Evolutionary conservation across 2,888 invertebrate genomes (phyloP), one percentile per base, ranked within the genome.

Genomic region (Lordiphosa fenestrarum): DNA sequence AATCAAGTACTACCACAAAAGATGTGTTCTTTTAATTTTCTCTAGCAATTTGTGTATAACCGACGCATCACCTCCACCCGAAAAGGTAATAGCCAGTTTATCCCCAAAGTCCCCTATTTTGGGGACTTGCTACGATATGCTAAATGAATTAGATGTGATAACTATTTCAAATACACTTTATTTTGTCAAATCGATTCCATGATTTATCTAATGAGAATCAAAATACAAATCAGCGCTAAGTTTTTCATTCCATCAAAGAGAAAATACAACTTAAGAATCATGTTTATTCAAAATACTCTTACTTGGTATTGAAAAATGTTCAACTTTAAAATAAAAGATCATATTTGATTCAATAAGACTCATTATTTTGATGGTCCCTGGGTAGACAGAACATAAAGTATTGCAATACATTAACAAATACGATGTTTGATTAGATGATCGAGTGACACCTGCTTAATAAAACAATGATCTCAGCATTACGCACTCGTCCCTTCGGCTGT

Each of bases 351-450:
- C 6, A 44, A 44, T 15, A 33, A 44, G 30, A 44, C 44, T 44
- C 9, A 44, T 33, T 15, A 44, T 44, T 15, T 44, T 44, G 33
- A 44, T 44, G 44, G 44, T 44, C 44, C 44, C 44, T 44, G 33
- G 44, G 33, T 44, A 44, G 33, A 44, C 30, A 44, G 10, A 15
- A 44, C 23, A 33, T 33, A 33, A 44, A 15, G 44, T 44, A 44
- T 44, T 4, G 6, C 33, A 10, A 13, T 44, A 33, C 33, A 6
- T 33, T 44, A 33, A 33, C 15, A 33, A 44, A 15, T 44, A 44
- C 12, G 44, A 44, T 44, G 44, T 10, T 33, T 44, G 33, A 44
- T 33, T 33, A 15, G 15, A 33, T 15, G 33, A 33, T 33, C 44
- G 10, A 33, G 44, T 33, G 15, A 15, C 6, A 6, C 15, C 4